A percentile compares a stretch with the other conserved stretches of the same genome.
Evolutionary conservation across 2,888 invertebrate genomes (phyloP).

Genomic region (Chrysolina oricalcia): DNA sequence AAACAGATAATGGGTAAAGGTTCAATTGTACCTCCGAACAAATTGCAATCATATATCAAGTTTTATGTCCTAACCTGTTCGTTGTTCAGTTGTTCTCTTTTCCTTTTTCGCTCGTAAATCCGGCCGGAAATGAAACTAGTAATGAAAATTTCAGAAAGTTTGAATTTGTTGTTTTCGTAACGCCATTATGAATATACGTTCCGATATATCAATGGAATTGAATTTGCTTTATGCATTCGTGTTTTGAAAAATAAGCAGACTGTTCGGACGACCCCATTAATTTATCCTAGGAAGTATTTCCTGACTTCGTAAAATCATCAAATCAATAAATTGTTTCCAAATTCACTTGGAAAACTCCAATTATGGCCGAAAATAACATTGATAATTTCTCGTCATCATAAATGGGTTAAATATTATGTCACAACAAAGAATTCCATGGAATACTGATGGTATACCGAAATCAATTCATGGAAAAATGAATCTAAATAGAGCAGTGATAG

Average conservation of each 20-base stretch:
- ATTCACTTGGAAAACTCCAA: too few species aligned
- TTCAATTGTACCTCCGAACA: constrained; percentile 51
- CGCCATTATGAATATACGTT: constrained; percentile 22
- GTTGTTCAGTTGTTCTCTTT: constrained; percentile 43
- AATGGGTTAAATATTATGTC: too few species aligned
- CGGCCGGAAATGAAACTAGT: constrained; percentile 32
- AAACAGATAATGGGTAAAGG: constrained; percentile 56
- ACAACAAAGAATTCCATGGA: too few species aligned
- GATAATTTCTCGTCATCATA: too few species aligned
- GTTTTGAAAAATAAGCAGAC: neutral
- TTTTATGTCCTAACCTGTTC: constrained; percentile 50
- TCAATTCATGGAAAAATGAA: too few species aligned
- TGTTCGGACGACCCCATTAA: neutral
- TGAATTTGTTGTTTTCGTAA: constrained; percentile 25
- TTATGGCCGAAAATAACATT: too few species aligned
- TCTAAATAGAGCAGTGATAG: too few species aligned
- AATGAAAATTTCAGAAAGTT: constrained; percentile 34
- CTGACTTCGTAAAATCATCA: too few species aligned
- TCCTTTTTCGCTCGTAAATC: constrained; percentile 42
- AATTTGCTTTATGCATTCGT: constrained; percentile 3
- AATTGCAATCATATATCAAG: constrained; percentile 56
- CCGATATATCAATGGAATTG: constrained; percentile 5
- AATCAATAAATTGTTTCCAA: too few species aligned
- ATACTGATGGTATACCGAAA: too few species aligned
- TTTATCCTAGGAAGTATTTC: too few species aligned